phyloP scores from a whole-genome alignment of 2,888 invertebrate species.

The Nemotelus pantherinus region DNA sequence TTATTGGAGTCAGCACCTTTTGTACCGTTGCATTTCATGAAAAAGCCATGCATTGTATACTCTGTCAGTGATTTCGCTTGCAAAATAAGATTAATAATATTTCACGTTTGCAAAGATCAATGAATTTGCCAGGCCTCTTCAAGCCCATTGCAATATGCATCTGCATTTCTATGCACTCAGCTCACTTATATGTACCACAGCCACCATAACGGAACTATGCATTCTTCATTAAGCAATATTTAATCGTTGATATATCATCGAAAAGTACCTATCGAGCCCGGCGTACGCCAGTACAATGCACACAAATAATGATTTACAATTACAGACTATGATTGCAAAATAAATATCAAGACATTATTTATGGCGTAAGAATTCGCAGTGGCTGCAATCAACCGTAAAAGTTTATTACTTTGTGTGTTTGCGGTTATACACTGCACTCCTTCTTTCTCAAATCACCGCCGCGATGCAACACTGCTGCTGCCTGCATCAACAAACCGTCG shows the following conservation, averaged over 20 bases:
- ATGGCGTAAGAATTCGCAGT: slow-evolving; percentile 26
- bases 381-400: slow-evolving; percentile 5
- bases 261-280: background rate
- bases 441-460: no score
- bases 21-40: background rate
- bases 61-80: no score
- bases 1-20: slow-evolving; percentile 12
- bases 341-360: slow-evolving; percentile 33
- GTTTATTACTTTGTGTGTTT: slow-evolving; percentile 1
- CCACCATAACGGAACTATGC: slow-evolving; percentile 1
- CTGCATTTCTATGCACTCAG: no score
- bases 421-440: no score
- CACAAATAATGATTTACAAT: slow-evolving; percentile 39
- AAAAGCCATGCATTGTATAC: background rate
- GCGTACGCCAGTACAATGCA: background rate
- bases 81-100: no score
- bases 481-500: no score
- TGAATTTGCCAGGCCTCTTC: no score
- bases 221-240: slow-evolving; percentile 7
- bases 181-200: background rate
- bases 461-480: no score
- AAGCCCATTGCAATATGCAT: no score
- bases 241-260: background rate
- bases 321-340: slow-evolving; percentile 28
- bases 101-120: no score